Percentiles rank a stretch among this genome's conserved stretches.
Evolutionary conservation across 2,797 vertebrate genomes (phyloP).

Genomic region (Periparus ater): DNA sequence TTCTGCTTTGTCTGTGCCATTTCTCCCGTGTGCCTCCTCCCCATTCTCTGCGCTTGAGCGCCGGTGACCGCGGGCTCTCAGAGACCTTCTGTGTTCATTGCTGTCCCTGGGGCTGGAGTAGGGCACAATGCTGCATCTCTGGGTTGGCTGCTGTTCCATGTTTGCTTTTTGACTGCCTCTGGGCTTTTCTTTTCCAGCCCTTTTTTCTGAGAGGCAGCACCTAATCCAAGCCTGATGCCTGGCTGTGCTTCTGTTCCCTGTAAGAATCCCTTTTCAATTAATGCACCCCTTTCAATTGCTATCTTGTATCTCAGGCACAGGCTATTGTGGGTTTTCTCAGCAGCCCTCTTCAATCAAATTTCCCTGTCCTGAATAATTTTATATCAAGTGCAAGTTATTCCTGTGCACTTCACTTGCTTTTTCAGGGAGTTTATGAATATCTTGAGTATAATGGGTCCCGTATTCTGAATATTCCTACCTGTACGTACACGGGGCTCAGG

Average conservation of each 20-base stretch:
- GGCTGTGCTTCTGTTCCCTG: background rate
- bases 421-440: background rate
- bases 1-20: background rate
- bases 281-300: accelerated
- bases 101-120: background rate
- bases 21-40: background rate
- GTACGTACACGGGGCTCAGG: background rate
- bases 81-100: accelerated
- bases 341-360: background rate
- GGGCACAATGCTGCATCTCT: background rate
- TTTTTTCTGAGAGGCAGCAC: background rate
- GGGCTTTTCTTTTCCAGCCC: background rate
- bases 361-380: background rate
- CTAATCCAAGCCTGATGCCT: background rate
- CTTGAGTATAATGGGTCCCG: background rate
- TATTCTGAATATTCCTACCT: background rate
- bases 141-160: accelerated
- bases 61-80: accelerated
- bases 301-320: background rate
- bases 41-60: accelerated
- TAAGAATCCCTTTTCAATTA: background rate
- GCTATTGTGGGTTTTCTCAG: background rate
- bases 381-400: background rate
- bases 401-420: background rate
- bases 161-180: background rate